These are phyloP conservation scores for Bombyx mori DNA, from an alignment of 1,140 invertebrate genomes.

Conservation along the genomic window DNA sequence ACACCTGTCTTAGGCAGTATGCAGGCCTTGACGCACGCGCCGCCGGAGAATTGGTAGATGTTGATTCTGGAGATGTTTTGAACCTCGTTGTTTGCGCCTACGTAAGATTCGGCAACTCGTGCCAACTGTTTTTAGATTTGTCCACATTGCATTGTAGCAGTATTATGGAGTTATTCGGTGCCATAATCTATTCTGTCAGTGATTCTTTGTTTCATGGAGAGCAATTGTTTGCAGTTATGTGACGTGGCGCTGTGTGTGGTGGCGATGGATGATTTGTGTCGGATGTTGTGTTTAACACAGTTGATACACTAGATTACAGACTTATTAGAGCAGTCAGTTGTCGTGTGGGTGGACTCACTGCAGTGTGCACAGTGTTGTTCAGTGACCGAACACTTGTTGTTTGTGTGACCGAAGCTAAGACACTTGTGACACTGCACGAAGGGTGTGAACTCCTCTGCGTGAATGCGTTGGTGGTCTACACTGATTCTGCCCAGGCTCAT, in stretches of 20 bases:
- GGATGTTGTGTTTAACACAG: too few species aligned
- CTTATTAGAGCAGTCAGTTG: not conserved
- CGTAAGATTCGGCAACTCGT: slow-evolving; percentile 1
- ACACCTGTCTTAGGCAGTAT: not conserved
- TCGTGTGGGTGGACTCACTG: too few species aligned
- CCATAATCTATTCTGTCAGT: slow-evolving; percentile 13
- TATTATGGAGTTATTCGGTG: slow-evolving; percentile 5
- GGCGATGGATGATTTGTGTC: too few species aligned
- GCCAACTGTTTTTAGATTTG: slow-evolving; percentile 6
- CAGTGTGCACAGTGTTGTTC: too few species aligned
- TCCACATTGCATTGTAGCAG: slow-evolving; percentile 10
- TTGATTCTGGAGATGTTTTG: not conserved
- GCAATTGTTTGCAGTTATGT: not conserved
- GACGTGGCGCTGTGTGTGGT: too few species aligned
- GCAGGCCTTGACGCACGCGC: slow-evolving; percentile 9
- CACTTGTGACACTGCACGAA: slow-evolving; percentile 16
- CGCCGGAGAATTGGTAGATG: not conserved
- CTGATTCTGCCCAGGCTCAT: slow-evolving; percentile 2
- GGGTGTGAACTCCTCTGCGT: slow-evolving; percentile 16
- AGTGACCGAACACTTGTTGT: slow-evolving; percentile 1
- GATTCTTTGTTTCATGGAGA: slow-evolving; percentile 8
- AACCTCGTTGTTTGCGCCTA: not conserved
- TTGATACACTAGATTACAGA: slow-evolving; percentile 8
- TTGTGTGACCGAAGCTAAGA: slow-evolving; percentile 13
- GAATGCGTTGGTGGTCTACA: slow-evolving; percentile 16